Percentiles rank a stretch among this genome's conserved stretches.
Conservation (phyloP, 2,113 vertebrate species). For the Puntigrus tetrazona region DNA sequence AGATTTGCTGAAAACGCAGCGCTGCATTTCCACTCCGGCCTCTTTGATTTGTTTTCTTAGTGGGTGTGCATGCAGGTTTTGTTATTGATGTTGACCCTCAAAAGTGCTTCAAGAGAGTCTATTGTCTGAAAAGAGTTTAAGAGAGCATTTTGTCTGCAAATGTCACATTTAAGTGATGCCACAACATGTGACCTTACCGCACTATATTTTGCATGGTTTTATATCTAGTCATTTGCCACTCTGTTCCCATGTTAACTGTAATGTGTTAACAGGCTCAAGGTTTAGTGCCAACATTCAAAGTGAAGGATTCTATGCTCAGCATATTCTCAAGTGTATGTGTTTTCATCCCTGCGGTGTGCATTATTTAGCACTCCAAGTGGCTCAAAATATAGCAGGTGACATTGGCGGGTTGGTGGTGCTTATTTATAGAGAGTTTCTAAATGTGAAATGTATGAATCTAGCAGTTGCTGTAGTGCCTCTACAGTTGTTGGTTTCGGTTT, state of each 20-base stretch:
- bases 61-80: background rate
- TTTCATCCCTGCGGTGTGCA: constrained; percentile 28
- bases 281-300: background rate
- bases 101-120: background rate
- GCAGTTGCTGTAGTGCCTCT: background rate
- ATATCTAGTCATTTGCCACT: constrained; percentile 10
- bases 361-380: constrained; percentile 37
- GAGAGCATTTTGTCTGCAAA: background rate
- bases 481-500: background rate
- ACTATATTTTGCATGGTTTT: background rate
- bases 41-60: background rate
- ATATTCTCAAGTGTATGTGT: background rate
- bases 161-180: background rate
- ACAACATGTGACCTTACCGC: background rate
- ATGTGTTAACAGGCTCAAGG: constrained; percentile 39
- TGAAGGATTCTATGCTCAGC: background rate
- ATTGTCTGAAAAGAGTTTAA: background rate
- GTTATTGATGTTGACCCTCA: background rate
- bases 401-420: constrained; percentile 28
- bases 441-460: constrained; percentile 41
- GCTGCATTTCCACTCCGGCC: background rate
- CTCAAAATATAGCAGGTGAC: constrained; percentile 39
- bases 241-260: constrained; percentile 1
- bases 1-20: background rate
- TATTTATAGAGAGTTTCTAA: constrained; percentile 50